These are phyloP conservation scores for Orthosia incerta DNA, from an alignment of 2,888 invertebrate genomes.

Conservation along the genomic window DNA sequence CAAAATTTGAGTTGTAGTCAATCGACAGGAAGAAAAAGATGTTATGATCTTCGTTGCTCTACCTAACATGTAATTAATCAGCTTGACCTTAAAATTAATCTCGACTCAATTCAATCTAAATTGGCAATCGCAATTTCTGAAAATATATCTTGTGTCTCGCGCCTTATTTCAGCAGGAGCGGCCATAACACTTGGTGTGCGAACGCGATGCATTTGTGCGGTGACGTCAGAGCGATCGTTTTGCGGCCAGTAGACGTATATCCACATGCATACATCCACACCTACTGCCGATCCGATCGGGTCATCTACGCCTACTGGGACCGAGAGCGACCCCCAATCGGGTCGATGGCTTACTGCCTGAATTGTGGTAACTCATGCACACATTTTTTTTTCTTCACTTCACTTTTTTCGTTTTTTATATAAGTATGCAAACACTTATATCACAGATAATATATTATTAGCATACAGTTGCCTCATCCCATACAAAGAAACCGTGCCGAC, in stretches of 20 bases:
- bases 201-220: conserved; percentile 60
- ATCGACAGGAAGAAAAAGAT: too few relatives aligned
- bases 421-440: neutral
- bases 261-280: conserved; percentile 8
- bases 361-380: too few relatives aligned
- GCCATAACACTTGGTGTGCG: conserved; percentile 55
- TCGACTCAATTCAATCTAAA: neutral
- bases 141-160: neutral
- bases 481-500: too few relatives aligned
- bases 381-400: too few relatives aligned
- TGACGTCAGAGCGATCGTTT: conserved; percentile 55
- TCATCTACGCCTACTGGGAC: conserved; percentile 10
- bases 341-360: too few relatives aligned
- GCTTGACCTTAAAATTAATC: too few relatives aligned
- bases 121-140: neutral
- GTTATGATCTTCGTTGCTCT: too few relatives aligned
- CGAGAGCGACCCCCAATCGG: conserved; percentile 7
- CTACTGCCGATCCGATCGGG: neutral
- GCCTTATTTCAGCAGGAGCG: conserved; percentile 40
- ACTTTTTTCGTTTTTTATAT: too few relatives aligned
- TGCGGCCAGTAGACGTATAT: conserved; percentile 24
- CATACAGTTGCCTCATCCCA: too few relatives aligned
- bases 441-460: too few relatives aligned
- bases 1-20: too few relatives aligned
- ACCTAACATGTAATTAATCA: too few relatives aligned